Base-by-base conservation (phyloP, 2,113 vertebrate species). In the Corythornis cristatus region DNA sequence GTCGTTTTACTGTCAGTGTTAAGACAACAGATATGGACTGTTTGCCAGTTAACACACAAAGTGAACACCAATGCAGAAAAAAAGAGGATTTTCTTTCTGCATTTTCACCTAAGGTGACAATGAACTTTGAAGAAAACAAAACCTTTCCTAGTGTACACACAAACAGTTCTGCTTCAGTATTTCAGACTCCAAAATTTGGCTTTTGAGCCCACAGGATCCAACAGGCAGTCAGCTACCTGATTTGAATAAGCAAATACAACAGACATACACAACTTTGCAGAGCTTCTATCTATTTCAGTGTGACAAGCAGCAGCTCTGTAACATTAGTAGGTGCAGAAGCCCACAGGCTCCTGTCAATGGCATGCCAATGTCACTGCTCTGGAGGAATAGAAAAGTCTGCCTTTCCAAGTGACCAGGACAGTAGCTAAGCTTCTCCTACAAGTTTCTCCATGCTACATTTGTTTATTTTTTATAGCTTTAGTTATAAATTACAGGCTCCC, bases 401-500 rank as follows among this genome's bases (percentile, higher is more conserved):
- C 31, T 64, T 89, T 79, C 21, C 46, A 62, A 93, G 61, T 53
- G 82, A 58, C 78, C 68, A 45, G 72, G 51, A 56, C 46, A 88
- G 72, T 20, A 91, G 64, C 75, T 77, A 87, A 83, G 72, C 67
- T 57, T 74, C 46, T 66, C 11, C 43, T 60, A 25, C 56, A 91
- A 80, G 67, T 81, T 91, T 58, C 46, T 86, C 22, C 79, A 71
- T 33, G 56, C 60, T 71, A 73, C 11, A 71, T 58, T 89, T 86
- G 40, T 77, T 89, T 92, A 85, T 45, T 93, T 46, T 92, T 95
- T 91, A 93, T 31, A 64, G 81, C 66, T 85, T 92, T 71, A 89
- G 64, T 89, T 76, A 70, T 40, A 84, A 96, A 80, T 89, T 93
- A 83, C 72, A 93, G 82, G 71, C 82, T 91, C 65, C 51, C 28